These are phyloP conservation scores for Musca vetustissima DNA, from an alignment of 1,140 invertebrate species.

Conservation along the genomic window DNA sequence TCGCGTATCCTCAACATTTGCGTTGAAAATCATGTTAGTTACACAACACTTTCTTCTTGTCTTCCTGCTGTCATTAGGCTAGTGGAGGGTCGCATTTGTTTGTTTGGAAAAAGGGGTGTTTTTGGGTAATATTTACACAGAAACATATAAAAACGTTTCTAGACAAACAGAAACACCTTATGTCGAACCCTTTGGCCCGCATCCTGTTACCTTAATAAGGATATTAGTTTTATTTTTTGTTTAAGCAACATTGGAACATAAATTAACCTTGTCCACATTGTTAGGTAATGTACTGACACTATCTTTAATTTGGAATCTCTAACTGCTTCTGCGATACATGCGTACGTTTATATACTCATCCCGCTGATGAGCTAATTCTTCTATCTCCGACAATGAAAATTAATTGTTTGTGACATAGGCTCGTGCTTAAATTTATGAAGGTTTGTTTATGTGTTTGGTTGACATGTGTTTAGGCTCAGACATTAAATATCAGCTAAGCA, in stretches of 20 bases:
- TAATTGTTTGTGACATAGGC: no score
- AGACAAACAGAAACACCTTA: conserved; percentile 1
- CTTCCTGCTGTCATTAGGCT: neutral
- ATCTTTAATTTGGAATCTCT: neutral
- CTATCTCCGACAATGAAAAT: no score
- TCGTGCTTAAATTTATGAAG: no score
- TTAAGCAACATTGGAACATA: neutral
- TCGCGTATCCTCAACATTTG: neutral
- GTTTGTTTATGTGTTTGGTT: no score
- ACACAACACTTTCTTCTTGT: conserved; percentile 6
- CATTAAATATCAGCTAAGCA: no score
- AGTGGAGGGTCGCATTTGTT: no score
- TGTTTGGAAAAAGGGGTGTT: neutral
- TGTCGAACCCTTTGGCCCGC: conserved; percentile 7
- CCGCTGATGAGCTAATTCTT: no score
- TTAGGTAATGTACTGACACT: conserved; percentile 12
- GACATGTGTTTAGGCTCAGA: no score
- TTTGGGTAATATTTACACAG: conserved; percentile 11
- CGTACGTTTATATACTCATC: no score
- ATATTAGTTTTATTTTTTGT: neutral
- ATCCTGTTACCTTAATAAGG: no score
- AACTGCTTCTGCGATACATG: no score
- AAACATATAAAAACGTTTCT: neutral
- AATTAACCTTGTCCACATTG: conserved; percentile 8
- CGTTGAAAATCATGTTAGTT: conserved; percentile 15